Evolutionary conservation across 2,113 vertebrate species (phyloP), one percentile per base, ranked within the genome.

Genomic region (Perccottus glenii): DNA sequence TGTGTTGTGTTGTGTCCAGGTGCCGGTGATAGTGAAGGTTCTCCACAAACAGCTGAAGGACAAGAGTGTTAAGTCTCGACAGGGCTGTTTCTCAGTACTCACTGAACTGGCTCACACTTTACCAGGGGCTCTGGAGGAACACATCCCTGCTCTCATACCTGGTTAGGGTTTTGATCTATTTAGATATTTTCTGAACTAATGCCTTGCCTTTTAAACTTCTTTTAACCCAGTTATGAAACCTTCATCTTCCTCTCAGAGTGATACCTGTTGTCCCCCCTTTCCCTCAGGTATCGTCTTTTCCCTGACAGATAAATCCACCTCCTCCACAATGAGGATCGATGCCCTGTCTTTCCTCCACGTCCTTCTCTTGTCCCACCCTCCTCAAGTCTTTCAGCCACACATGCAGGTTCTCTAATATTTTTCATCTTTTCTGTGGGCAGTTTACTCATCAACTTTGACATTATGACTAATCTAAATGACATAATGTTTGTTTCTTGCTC

Each of bases 291-390:
- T 96, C 5, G 14, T 96, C 60, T 98, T 94, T 88, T 98, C 96
- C 5, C 86, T 99, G 83, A 92, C 85, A 0, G 96, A 98, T 78
- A 95, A 94, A 60, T 94, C 93, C 59, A 94, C 93, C 82, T 95
- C 94, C 69, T 97, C 97, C 84, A 97, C 94, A 71, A 95, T 98
- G 93, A 94, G 94, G 75, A 95, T 98, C 0, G 96, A 98, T 3
- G 90, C 96, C 0, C 89, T 98, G 27, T 91, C 93, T 49, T 98
- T 98, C 86, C 90, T 98, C 56, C 87, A 96, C 0, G 91, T 95
- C 32, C 90, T 99, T 5, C 93, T 99, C 55, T 91, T 92, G 78
- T 95, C 93, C 5, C 95, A 96, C 67, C 91, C 91, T 6, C 93
- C 94, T 0, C 93, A 93, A 49, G 92, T 91, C 32, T 97, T 98